Base-by-base conservation (phyloP, 2,888 invertebrate species). In the Apodemia mormo region DNA sequence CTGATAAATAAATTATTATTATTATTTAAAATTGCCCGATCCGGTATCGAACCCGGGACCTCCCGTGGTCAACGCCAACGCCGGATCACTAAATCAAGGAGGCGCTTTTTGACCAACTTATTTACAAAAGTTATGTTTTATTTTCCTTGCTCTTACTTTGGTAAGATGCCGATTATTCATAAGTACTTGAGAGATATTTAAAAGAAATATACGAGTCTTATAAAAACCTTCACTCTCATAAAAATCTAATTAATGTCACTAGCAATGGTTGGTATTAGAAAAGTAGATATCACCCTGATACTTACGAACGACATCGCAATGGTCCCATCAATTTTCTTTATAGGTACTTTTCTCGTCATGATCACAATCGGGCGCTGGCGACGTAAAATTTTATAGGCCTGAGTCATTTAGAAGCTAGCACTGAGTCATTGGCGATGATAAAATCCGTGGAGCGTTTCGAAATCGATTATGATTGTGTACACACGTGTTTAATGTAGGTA, bases 291-390 rank as follows among this genome's bases (percentile, higher is more conserved):
- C 56, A 56, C 56, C 29, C 9, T 30, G 56, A 29, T 56, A 56
- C 43, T 66, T 66, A 43, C 10, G 66, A 49, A 49, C 29, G 66
- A 74, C 78, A 81, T 77, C 80, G 81, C 80, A 76, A 81, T 79
- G 77, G 75, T 70, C 82, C 86, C 89, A 90, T 92, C 90, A 91
- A 90, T 90, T 87, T 86, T 80, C 83, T 90, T 92, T 92, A 92
- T 89, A 82, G 89, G 81, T 85, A 86, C 85, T 89, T 88, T 87
- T 85, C 86, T 86, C 81, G 81, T 85, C 87, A 86, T 89, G 85
- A 82, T 80, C 88, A 89, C 90, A 90, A 92, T 92, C 90, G 81
- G 81, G 81, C 82, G 82, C 80, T 80, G 81, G 86, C 80, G 80
- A 82, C 88, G 86, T 92, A 86, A 92, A 88, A 91, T 92, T 92